Evolutionary conservation across 2,113 vertebrate species (phyloP), one percentile per base, ranked within the genome.

Genomic region (Sula dactylatra): DNA sequence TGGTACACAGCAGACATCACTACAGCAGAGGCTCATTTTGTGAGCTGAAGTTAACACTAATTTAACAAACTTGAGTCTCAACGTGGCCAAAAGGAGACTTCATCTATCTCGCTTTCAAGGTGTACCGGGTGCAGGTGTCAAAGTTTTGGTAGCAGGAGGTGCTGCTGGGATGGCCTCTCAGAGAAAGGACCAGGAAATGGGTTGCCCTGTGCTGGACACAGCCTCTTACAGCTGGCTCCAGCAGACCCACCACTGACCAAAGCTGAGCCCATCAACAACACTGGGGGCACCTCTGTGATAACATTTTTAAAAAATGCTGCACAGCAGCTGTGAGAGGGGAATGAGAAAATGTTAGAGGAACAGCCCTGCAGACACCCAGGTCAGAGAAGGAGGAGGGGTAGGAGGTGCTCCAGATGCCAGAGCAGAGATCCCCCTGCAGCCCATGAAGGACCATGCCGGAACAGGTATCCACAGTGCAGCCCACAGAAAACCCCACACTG

Each of bases 401-500:
- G 15, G 16, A 69, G 44, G 24, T 20, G 40, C 16, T 82, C 27
- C 36, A 38, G 29, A 10, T 29, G 19, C 62, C 2, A 1, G 22
- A 61, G 19, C 38, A 70, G 52, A 67, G 25, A 56, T 66, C 55
- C 11, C 27, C 16, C 47, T 26, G 38, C 32, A 61, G 54, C 42
- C 40, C 26, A 8, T 8, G 12, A 27, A 47, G 40, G 34, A 45
- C 45, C 17, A 31, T 27, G 17, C 26, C 42, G 25, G 34, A 56
- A 26, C 40, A 82, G 50, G 36, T 22, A 45, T 11, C 40, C 40
- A 67, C 50, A 11, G 21, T 10, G 62, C 62, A 55, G 25, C 54
- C 49, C 56, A 44, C 4, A 2, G 1, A 76, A 31, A 65, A 34
- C 10, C 26, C 7, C 49, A 58, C 32, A 15, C 19, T 0, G 1